Evolutionary conservation across 2,888 invertebrate genomes (phyloP), one percentile per base, ranked within the genome.

Genomic region (Pherbina coryleti): DNA sequence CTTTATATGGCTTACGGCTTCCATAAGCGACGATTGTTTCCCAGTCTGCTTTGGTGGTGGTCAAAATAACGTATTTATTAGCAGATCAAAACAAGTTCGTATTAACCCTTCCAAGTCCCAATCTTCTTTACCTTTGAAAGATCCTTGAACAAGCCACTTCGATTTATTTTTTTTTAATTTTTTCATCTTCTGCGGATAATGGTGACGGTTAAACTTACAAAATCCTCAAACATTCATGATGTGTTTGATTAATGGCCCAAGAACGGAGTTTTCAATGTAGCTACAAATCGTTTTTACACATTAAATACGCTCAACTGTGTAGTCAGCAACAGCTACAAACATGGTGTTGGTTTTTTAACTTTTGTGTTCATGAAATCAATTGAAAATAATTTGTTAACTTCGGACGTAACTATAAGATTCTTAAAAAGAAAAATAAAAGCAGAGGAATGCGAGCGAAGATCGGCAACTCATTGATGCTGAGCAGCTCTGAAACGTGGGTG

Each of bases 211-310:
- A 55, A 55, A 22, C 73, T 73, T 22, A 34, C 44, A 22, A 17
- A 22, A 73, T 44, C 73, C 31, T 62, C 73, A 34, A 62, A 72
- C 44, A 73, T n/a, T 62, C 73, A 28, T 62, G 62, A 25, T 14
- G 25, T 14, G 14, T 60, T 44, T 73, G 73, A 73, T 73, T 73
- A 73, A 73, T 73, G 73, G 28, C 28, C 49, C 11, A 9, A 73
- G 73, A 73, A 49, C 62, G 73, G 49, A 8, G 73, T 49, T 73
- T 73, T 49, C 62, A 73, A 80, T 86, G 83, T 85, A 83, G 85
- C 85, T 88, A 87, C 87, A 87, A 88, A 88, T 88, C 88, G 88
- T 86, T 87, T 87, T 87, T 87, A 88, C 88, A 87, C 86, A 86
- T 87, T 87, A 88, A 88, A 86, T 86, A 86, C 85, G 88, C 86